Evolutionary conservation across 2,888 invertebrate species (phyloP).

Genomic region (Hirudinaria manillensis): DNA sequence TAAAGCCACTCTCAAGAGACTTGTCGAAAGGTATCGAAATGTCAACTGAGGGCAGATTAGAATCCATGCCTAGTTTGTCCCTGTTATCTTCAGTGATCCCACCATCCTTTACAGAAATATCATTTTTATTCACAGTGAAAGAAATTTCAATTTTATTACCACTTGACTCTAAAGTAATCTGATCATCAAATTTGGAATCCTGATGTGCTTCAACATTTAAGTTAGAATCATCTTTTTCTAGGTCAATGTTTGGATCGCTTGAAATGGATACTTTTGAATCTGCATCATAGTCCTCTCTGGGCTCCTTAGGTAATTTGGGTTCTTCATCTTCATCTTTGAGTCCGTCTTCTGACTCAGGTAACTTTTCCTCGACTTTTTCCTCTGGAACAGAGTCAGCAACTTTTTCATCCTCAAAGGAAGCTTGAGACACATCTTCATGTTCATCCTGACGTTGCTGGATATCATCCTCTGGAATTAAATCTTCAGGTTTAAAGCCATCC

Average conservation of each 20-base stretch:
- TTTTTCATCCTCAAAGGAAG: not conserved
- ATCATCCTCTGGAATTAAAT: not conserved
- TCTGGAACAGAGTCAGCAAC: not conserved
- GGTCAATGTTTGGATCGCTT: no score
- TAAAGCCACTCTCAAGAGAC: slow-evolving; percentile 24
- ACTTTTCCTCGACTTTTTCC: not conserved
- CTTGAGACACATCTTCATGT: no score
- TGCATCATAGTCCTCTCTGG: no score
- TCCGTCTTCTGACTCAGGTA: not conserved
- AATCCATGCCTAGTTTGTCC: slow-evolving; percentile 12
- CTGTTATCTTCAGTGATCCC: not conserved
- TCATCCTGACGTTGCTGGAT: not conserved
- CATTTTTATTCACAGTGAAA: slow-evolving; percentile 1
- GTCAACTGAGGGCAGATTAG: slow-evolving; percentile 20
- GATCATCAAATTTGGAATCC: not conserved
- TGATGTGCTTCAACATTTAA: no score
- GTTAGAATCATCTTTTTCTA: no score
- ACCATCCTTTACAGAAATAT: not conserved
- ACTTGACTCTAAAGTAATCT: not conserved
- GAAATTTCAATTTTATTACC: not conserved
- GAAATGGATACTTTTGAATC: no score
- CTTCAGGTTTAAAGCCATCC: not conserved
- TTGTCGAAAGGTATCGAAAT: slow-evolving; percentile 30
- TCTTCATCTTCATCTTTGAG: not conserved
- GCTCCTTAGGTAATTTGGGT: no score